These are phyloP conservation scores for Phacellophora camtschatica DNA, from an alignment of 30 jellyfish, hydroid and myxozoan genomes.

Conservation along the genomic window DNA sequence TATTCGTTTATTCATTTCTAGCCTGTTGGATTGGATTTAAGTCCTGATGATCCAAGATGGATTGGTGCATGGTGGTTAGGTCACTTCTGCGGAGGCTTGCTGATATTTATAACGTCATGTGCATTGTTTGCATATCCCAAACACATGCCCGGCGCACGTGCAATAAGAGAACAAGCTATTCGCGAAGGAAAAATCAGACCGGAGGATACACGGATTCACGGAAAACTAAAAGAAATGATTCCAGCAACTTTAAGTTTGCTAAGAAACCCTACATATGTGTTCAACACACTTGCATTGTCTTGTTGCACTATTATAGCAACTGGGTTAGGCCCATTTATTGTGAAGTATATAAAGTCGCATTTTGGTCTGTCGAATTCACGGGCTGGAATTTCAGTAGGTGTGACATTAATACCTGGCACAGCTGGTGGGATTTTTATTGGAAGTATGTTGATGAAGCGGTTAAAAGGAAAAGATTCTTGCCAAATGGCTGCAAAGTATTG, in stretches of 20 bases:
- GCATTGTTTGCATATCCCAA: constrained; percentile 97
- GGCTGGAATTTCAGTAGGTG: constrained; percentile 99
- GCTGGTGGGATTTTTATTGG: constrained; percentile 97
- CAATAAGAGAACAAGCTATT: constrained; percentile 79
- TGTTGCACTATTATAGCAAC: constrained; percentile 89
- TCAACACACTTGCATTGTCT: constrained; percentile 90
- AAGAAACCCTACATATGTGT: constrained; percentile 84
- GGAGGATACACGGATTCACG: constrained; percentile 85
- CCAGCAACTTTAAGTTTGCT: constrained; percentile 93
- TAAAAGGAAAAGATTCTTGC: constrained; percentile 78
- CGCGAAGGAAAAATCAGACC: constrained; percentile 96
- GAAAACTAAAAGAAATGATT: constrained; percentile 82
- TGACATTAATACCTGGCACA: constrained; percentile 93
- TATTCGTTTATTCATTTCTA: neutral
- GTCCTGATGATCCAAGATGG: constrained; percentile 99
- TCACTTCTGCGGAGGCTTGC: constrained; percentile 91
- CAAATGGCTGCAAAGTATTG: constrained; percentile 92
- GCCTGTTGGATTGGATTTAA: constrained; percentile 92
- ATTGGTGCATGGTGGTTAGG: constrained; percentile 99
- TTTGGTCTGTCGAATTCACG: constrained; percentile 89
- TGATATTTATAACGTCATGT: constrained; percentile 85
- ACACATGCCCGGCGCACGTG: constrained; percentile 97
- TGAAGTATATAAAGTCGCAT: constrained; percentile 92
- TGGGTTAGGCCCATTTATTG: constrained; percentile 98
- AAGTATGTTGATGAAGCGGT: constrained; percentile 83